Percentiles rank a stretch among this genome's conserved stretches.
These are phyloP conservation scores for Raja brachyura DNA, from an alignment of 2,113 vertebrate genomes.

Conservation along the genomic window DNA sequence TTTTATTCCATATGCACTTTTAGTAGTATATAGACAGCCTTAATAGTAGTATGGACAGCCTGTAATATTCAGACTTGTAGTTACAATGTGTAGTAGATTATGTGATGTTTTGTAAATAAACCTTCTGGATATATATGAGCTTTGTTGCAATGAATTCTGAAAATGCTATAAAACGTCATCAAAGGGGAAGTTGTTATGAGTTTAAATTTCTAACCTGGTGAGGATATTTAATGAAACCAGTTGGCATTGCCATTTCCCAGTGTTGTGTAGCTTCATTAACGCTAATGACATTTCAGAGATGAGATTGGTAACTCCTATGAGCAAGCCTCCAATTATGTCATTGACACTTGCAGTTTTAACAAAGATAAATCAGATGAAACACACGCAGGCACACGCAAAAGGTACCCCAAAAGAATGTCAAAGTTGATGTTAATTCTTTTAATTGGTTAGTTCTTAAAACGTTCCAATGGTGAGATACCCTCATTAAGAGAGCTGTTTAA, in stretches of 20 bases:
- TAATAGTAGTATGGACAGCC: too few relatives aligned
- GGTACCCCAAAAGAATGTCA: not conserved
- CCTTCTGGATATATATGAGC: too few relatives aligned
- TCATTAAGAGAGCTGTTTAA: not conserved
- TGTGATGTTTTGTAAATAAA: too few relatives aligned
- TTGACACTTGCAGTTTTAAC: not conserved
- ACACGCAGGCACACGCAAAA: not conserved
- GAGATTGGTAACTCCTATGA: not conserved
- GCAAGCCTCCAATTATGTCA: not conserved
- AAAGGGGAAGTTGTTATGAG: not conserved
- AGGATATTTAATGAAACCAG: not conserved
- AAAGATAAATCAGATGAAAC: not conserved
- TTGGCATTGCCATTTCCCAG: not conserved
- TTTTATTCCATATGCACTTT: too few relatives aligned
- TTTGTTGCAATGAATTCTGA: too few relatives aligned
- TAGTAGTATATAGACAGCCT: too few relatives aligned
- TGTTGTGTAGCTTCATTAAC: not conserved
- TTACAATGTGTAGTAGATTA: too few relatives aligned
- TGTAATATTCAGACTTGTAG: too few relatives aligned
- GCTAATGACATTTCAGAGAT: not conserved
- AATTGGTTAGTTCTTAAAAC: not conserved
- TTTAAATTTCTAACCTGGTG: not conserved
- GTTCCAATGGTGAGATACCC: not conserved
- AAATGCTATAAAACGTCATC: not conserved
- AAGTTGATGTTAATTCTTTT: constrained; percentile 22